Percentiles rank a stretch among this genome's conserved stretches.
Conservation (phyloP, 2,888 invertebrate genomes). For the Lycaena phlaeas region DNA sequence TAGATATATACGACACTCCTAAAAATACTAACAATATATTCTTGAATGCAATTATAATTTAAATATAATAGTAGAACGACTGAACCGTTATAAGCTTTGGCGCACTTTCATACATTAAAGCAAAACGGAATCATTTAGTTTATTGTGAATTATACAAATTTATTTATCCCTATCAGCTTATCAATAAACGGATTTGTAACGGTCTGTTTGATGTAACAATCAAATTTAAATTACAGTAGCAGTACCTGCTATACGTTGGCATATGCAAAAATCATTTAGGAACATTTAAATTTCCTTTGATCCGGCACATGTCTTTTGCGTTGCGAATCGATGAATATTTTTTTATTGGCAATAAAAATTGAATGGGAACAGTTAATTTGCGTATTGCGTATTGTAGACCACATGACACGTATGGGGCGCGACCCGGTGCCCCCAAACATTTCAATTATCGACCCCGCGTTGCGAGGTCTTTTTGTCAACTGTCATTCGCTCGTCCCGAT, state of each 20-base stretch:
- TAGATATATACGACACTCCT: too few relatives aligned
- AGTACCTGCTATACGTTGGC: constrained; percentile 20
- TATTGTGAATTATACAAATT: constrained; percentile 15
- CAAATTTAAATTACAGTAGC: constrained; percentile 34
- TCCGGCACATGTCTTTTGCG: constrained; percentile 53
- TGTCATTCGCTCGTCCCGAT: constrained; percentile 11
- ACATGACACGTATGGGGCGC: constrained; percentile 56
- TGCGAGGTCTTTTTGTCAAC: constrained; percentile 14
- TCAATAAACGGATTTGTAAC: constrained; percentile 39
- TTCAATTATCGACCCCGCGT: constrained; percentile 32
- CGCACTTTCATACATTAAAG: neutral
- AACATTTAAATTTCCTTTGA: constrained; percentile 58
- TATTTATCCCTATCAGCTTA: constrained; percentile 24
- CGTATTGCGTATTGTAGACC: constrained; percentile 61
- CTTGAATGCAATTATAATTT: too few relatives aligned
- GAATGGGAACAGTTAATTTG: constrained; percentile 64
- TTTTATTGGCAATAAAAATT: constrained; percentile 66
- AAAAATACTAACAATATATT: too few relatives aligned
- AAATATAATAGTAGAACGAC: neutral
- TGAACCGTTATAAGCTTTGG: neutral
- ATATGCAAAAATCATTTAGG: constrained; percentile 71
- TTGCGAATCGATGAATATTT: constrained; percentile 51
- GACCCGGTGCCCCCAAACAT: constrained; percentile 49
- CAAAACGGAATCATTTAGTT: constrained; percentile 4
- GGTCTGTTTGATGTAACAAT: constrained; percentile 49